Evolutionary conservation across 92 coral and sea anemone species (phyloP), one percentile per base, ranked within the genome.

Genomic region (Porites cylindrica): DNA sequence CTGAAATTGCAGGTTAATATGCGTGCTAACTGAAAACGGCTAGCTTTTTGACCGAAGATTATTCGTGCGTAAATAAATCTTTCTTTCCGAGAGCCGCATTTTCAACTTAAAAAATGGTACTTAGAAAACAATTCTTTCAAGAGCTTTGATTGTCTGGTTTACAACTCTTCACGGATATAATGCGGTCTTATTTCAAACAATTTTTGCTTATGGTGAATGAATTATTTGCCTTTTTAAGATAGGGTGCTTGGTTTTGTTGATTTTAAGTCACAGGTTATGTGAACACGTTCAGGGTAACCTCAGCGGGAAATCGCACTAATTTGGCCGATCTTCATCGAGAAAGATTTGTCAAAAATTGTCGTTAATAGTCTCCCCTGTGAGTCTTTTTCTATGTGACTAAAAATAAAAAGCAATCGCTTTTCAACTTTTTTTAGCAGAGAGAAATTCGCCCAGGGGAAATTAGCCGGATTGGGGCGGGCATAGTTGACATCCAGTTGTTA

Each of bases 401-500:
- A 20, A 75, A 72, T 73, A 73, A 72, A 66, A 72, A 18, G 47
- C 65, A 16, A 73, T 21, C 81, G 13, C 63, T 23, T 65, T 61
- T 72, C 13, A 73, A 7, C 8, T 7, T 61, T 83, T 38, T 83
- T 64, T 59, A 62, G 24, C 54, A 20, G 87, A 18, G 64, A 53
- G 43, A 52, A 64, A 67, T 64, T 10, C 75, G 75, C 61, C 67
- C n/a, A 75, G 8, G 56, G 67, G 51, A 85, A 85, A 85, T 85
- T 85, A 77, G 83, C 89, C 89, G 19, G 58, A 85, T 77, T 38
- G 83, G 82, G 89, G 83, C 89, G 89, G 83, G 89, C 66, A 77
- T 85, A 85, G 66, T 85, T 85, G 82, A 77, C 89, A 58, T 76
- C 73, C 77, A 85, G 54, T 77, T 85, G 89, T 85, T 85, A 76